Base-by-base conservation (phyloP, 2,113 vertebrate genomes). In the Podocnemis expansa region DNA sequence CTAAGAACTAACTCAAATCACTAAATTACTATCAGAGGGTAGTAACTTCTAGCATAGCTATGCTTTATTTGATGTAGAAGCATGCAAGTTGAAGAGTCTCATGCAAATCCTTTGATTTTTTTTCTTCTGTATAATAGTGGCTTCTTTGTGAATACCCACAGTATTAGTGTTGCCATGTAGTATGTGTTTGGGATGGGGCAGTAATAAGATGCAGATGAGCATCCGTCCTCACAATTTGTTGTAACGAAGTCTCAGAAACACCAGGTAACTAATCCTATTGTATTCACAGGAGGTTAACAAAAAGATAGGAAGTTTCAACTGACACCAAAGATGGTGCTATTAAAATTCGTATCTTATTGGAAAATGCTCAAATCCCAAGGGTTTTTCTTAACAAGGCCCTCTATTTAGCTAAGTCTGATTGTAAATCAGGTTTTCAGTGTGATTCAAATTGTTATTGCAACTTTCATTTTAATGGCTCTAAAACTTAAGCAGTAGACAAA, bases 361-460 rank as follows among this genome's bases (percentile, higher is more conserved):
- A 54, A 78, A 89, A 27, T 83, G n/a, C 94, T 58, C 85, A 84
- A 93, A 88, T 90, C 45, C 89, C 81, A 52, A 90, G 49, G 16
- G 89, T 91, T 92, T 93, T 63, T 63, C 60, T 63, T 63, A 63
- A 63, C 34, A 63, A 63, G 34, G 16, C 31, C 16, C 81, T 94
- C 47, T 89, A 88, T 92, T 89, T 0, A 4, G 10, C n/a, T 11
- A 81, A 93, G 73, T 85, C 21, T 93, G 78, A 76, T 95, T 95
- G 89, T 84, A 82, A 96, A 80, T 94, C 84, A 94, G 83, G 10
- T 52, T 79, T 52, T 89, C 85, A 55, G 86, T 82, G 84, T 14
- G 67, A 41, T 47, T 92, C 85, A 91, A 93, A 95, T 55, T 89
- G 80, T 96, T 95, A 96, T 88, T 94, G 87, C 90, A 94, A 93